Conservation (phyloP, 2,888 invertebrate species). For the Zygaena filipendulae region DNA sequence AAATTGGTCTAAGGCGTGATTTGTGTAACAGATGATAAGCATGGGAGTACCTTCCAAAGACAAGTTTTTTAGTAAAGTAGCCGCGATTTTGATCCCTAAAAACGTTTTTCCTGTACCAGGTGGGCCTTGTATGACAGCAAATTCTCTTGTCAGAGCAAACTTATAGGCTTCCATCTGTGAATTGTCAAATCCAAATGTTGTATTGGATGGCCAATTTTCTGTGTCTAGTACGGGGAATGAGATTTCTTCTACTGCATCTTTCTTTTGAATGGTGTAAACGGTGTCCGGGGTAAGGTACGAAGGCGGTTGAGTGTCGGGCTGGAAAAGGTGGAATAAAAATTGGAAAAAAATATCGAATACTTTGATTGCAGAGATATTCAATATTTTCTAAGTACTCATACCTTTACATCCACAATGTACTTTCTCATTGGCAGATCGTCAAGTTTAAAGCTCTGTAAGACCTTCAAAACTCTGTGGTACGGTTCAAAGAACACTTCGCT, state of each 20-base stretch:
- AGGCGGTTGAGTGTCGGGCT: constrained; percentile 39
- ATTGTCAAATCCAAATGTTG: constrained; percentile 65
- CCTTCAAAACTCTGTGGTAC: constrained; percentile 78
- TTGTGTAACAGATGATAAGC: constrained; percentile 84
- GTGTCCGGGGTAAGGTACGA: constrained; percentile 45
- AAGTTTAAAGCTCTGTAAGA: constrained; percentile 68
- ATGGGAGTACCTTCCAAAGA: constrained; percentile 72
- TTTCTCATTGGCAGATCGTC: constrained; percentile 73
- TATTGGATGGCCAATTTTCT: constrained; percentile 52
- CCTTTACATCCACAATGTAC: constrained; percentile 73
- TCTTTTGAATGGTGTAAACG: constrained; percentile 27
- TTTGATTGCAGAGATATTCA: neutral
- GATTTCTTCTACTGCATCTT: constrained; percentile 28
- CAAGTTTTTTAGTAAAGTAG: constrained; percentile 72
- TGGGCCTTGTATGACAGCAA: constrained; percentile 86
- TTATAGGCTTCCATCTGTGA: constrained; percentile 76
- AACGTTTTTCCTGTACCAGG: constrained; percentile 91
- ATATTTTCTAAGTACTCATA: constrained; percentile 18
- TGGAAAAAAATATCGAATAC: neutral
- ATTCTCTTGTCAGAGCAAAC: constrained; percentile 75
- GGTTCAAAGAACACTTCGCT: constrained; percentile 86
- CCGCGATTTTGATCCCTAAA: constrained; percentile 79
- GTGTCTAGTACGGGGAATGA: constrained; percentile 38
- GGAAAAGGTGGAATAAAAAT: too few species aligned
- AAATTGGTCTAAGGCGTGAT: constrained; percentile 90